These are phyloP conservation scores for Laupala kohalensis DNA, from an alignment of 1,140 invertebrate genomes.

Conservation along the genomic window DNA sequence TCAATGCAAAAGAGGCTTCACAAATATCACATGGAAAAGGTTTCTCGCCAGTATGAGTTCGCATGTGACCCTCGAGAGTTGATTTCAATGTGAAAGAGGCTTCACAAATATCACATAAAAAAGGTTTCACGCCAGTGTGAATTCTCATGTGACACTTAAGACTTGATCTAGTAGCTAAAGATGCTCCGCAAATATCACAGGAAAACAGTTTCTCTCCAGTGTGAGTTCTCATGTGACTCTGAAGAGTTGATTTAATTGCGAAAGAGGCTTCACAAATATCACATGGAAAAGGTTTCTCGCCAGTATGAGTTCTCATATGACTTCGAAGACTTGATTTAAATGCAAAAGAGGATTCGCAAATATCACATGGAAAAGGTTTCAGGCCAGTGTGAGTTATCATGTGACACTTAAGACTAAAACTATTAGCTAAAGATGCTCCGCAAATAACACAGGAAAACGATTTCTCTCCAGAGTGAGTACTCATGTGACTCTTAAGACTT, in stretches of 20 bases:
- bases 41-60: constrained; percentile 48
- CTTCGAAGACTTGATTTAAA: constrained; percentile 28
- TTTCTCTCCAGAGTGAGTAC: too few relatives aligned
- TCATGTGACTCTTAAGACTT: too few relatives aligned
- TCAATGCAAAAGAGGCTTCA: too few relatives aligned
- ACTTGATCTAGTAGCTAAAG: constrained; percentile 4
- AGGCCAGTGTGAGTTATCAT: constrained; percentile 53
- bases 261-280: constrained; percentile 32
- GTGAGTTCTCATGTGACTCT: constrained; percentile 28
- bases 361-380: constrained; percentile 41
- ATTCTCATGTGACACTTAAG: constrained; percentile 3
- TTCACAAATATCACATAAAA: constrained; percentile 44
- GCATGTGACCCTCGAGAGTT: constrained; percentile 32
- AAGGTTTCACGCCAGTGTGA: constrained; percentile 6
- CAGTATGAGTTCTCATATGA: constrained; percentile 35
- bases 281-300: constrained; percentile 34
- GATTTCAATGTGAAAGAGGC: constrained; percentile 41
- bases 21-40: too few relatives aligned
- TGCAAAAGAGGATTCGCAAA: constrained; percentile 40
- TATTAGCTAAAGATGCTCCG: too few relatives aligned
- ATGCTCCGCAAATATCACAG: constrained; percentile 11
- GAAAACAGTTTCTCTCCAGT: constrained; percentile 19
- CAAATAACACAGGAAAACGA: too few relatives aligned
- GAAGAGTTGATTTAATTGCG: constrained; percentile 30
- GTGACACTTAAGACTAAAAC: too few relatives aligned